Conservation (phyloP, 2,113 vertebrate species). For the Abramis brama region DNA sequence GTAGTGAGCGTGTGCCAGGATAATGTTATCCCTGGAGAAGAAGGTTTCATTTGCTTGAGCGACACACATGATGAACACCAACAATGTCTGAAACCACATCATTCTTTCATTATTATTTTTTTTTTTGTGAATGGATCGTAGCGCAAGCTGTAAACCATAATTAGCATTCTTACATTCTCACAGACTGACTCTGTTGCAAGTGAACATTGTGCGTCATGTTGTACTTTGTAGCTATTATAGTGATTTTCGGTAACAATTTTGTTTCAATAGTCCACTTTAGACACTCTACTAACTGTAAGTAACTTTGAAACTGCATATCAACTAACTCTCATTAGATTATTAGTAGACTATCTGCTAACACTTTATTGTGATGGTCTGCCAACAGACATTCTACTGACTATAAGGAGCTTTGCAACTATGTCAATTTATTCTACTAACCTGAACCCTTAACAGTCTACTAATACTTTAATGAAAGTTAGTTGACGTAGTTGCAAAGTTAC, state of each 20-base stretch:
- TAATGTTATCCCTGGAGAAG: conserved; percentile 43
- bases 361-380: too few relatives aligned
- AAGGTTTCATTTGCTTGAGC: conserved; percentile 50
- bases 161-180: background rate
- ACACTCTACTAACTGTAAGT: too few relatives aligned
- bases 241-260: background rate
- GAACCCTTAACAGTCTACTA: too few relatives aligned
- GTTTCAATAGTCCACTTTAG: too few relatives aligned
- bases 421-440: too few relatives aligned
- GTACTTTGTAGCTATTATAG: background rate
- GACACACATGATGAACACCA: conserved; percentile 49
- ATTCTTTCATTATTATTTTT: background rate
- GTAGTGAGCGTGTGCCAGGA: background rate
- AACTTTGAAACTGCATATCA: too few relatives aligned
- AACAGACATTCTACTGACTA: too few relatives aligned
- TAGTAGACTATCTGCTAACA: too few relatives aligned
- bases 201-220: background rate
- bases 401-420: too few relatives aligned
- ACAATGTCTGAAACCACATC: conserved; percentile 33
- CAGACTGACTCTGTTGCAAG: background rate
- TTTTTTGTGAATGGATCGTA: conserved; percentile 31
- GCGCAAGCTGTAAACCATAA: conserved; percentile 32
- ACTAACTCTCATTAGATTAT: too few relatives aligned
- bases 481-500: too few relatives aligned
- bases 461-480: too few relatives aligned